Evolutionary conservation across 2,113 vertebrate species (phyloP), one percentile per base, ranked within the genome.

Genomic region (Bothrops jararaca): DNA sequence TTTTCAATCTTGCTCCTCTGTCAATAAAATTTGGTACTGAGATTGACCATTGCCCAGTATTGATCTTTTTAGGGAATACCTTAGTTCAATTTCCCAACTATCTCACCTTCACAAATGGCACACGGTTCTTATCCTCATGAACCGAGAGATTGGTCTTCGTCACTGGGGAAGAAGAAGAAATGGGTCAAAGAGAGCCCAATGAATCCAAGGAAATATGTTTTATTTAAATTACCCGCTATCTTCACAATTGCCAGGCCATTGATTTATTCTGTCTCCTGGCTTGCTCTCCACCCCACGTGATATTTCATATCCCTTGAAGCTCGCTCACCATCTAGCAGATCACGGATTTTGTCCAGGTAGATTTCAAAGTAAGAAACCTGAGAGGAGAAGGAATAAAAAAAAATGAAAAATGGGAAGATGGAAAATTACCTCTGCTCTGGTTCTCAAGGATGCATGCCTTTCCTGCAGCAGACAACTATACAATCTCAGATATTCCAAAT

Each of bases 281-380:
- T 12, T 1, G 22, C 0, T 53, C 3, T 9, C 3, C 2, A 13
- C 8, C 26, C 48, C 53, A 18, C 18, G 20, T 85, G 1, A 52
- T 29, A 11, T 2, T 22, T 10, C 9, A n/a, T 24, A 18, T 24
- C 12, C 26, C 45, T 80, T 60, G 53, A 52, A 22, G 60, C 5
- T 85, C 1, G 98, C 98, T 96, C 94, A 99, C 99, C 98, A 93
- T 99, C 99, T 91, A 99, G 97, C 92, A 99, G 98, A 95, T 99
- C 99, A 80, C 99, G 98, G 90, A 99, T 99, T 97, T 99, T 99
- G 95, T 99, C 99, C 98, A 99, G 97, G 95, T 99, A 99, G 97
- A 99, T 99, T 94, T 99, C 99, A 97, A 99, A 99, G 96, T 99
- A 99, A 94, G 99, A 99, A 80, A 99, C 99, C 99, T 99, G 56